phyloP scores from a whole-genome alignment of 2,888 invertebrate genomes.

The Diabrotica balteata region DNA sequence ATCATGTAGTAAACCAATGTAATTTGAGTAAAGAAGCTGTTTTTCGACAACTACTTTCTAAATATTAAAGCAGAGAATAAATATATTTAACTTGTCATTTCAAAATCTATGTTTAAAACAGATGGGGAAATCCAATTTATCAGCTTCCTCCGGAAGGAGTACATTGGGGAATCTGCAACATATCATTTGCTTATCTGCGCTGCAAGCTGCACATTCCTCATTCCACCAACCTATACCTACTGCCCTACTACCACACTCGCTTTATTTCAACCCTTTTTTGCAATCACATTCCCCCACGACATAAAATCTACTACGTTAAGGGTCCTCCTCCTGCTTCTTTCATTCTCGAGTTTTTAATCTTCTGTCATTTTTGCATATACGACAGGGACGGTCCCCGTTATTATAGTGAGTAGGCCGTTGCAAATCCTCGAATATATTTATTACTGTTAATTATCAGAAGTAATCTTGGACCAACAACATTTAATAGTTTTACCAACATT shows the following conservation, averaged over 20 bases:
- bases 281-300: constrained; percentile 41
- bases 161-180: too few species aligned
- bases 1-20: too few species aligned
- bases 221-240: constrained; percentile 40
- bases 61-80: too few species aligned
- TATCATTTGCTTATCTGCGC: background rate
- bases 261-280: constrained; percentile 42
- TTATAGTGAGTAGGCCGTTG: too few species aligned
- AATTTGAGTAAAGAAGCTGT: too few species aligned
- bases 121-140: background rate
- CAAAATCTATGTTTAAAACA: too few species aligned
- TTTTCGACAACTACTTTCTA: too few species aligned
- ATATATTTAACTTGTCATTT: too few species aligned
- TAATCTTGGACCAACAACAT: too few species aligned
- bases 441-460: too few species aligned
- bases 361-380: constrained; percentile 25
- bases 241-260: constrained; percentile 49
- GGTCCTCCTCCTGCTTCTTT: constrained; percentile 41
- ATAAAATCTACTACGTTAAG: constrained; percentile 38
- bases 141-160: background rate
- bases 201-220: background rate
- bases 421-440: too few species aligned
- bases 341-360: constrained; percentile 41
- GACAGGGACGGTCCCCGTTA: constrained; percentile 1
- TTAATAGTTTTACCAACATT: too few species aligned